Percentiles rank a stretch among this genome's conserved stretches.
phyloP scores from a whole-genome alignment of 2,888 invertebrate species.

The Amblyjoppa proteus region DNA sequence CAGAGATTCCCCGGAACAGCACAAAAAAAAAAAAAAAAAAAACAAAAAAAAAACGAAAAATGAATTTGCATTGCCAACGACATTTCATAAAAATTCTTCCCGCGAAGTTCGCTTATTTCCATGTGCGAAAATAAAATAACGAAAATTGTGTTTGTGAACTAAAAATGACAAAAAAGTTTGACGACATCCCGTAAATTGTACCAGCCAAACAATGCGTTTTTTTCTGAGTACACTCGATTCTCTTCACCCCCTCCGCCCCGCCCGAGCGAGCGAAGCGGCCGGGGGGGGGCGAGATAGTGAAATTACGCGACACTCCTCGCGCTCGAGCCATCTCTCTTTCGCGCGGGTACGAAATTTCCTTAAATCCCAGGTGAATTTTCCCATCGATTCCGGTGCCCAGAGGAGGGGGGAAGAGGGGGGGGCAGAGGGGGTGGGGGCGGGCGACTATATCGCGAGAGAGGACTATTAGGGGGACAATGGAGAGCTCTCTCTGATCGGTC shows the following conservation, averaged over 20 bases:
- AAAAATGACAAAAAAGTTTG: conserved; percentile 8
- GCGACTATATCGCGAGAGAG: conserved; percentile 52
- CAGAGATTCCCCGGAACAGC: too few relatives aligned
- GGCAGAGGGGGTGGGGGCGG: background rate
- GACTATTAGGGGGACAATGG: conserved; percentile 67
- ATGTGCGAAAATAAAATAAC: background rate
- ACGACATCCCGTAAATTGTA: background rate
- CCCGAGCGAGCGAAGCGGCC: too few relatives aligned
- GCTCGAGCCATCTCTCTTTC: conserved; percentile 26
- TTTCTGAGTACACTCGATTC: background rate
- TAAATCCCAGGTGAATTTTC: conserved; percentile 68
- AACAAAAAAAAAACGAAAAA: too few relatives aligned
- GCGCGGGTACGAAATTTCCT: conserved; percentile 63
- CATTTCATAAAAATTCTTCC: too few relatives aligned
- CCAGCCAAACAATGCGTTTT: background rate
- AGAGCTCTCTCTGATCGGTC: conserved; percentile 51
- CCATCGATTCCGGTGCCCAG: conserved; percentile 57
- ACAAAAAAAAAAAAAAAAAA: too few relatives aligned
- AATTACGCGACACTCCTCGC: conserved; percentile 47
- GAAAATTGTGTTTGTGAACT: background rate
- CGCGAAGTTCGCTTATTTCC: too few relatives aligned
- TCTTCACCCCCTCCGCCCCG: background rate
- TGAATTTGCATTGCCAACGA: too few relatives aligned
- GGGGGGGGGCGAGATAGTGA: conserved; percentile 17
- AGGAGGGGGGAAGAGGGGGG: background rate